Base-by-base conservation (phyloP, 2,113 vertebrate genomes). In the Lepus timidus region DNA sequence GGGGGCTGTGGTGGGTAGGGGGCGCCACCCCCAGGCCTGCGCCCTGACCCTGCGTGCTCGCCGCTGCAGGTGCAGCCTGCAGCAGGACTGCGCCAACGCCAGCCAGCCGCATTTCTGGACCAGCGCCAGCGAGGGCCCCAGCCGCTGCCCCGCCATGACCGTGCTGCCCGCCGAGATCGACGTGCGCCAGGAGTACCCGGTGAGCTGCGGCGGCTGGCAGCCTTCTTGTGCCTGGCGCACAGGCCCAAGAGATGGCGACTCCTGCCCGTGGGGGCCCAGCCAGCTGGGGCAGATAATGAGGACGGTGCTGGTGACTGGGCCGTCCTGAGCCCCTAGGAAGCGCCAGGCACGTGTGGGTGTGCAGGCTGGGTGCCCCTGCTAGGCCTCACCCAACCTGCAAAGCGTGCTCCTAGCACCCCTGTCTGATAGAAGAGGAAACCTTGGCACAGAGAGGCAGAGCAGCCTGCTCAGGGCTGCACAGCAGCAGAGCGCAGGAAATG, bases 141-240 rank as follows among this genome's bases (percentile, higher is more conserved):
- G 98, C 87, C 99, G 98, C 97, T 99, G 99, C 96, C 99, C 99
- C 0, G 97, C 98, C 90, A 99, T 99, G 99, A 99, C 98, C 20
- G 98, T 99, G 75, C 97, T 99, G n/a, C 99, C 99, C 0, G 97
- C 98, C 0, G 98, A 99, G 97, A 99, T 99, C 71, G 98, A 99
- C 62, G 97, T 99, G 5, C 98, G 97, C 36, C 98, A 98, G 6
- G 98, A 98, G 94, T 99, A 98, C 94, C 98, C 98, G 95, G 99
- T 99, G 98, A 82, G 97, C 55, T 58, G 55, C 55, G 14, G 14
- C 55, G 14, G 4, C 19, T 58, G 55, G 44, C 44, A 44, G 36
- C 70, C 20, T 13, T 39, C 73, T 67, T 75, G 31, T 51, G 9
- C 27, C 78, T 44, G 27, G 13, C 29, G 9, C 76, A 83, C 49